phyloP scores from a whole-genome alignment of 1,140 invertebrate species.

The Agrypnia vestita region DNA sequence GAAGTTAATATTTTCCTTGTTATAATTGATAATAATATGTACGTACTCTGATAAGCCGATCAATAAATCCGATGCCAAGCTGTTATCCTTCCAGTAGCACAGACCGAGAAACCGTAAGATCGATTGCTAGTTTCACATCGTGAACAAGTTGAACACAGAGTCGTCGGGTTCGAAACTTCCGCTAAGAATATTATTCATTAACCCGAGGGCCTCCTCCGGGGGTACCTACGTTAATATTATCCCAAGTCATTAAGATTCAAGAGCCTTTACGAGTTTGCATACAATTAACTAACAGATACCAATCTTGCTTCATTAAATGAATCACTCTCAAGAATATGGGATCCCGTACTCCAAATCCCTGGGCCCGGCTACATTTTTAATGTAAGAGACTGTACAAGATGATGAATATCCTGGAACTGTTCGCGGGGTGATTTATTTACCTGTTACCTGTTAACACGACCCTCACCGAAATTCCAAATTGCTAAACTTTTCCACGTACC shows the following conservation, averaged over 20 bases:
- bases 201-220: slow-evolving; percentile 1
- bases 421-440: background rate
- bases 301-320: slow-evolving; percentile 52
- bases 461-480: no score
- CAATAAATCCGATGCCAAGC: no score
- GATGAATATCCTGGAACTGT: background rate
- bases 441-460: no score
- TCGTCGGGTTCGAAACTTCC: background rate
- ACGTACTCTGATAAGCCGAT: no score
- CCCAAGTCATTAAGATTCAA: slow-evolving; percentile 52
- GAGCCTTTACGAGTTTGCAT: slow-evolving; percentile 49
- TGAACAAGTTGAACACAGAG: background rate
- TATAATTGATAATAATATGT: no score
- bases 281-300: slow-evolving; percentile 53
- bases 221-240: slow-evolving; percentile 38
- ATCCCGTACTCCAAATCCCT: slow-evolving; percentile 9
- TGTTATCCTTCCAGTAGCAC: no score
- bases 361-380: slow-evolving; percentile 13
- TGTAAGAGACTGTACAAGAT: background rate
- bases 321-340: slow-evolving; percentile 34
- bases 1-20: no score
- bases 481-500: no score
- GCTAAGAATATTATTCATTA: slow-evolving; percentile 45
- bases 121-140: slow-evolving; percentile 10
- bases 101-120: no score